phyloP scores from a whole-genome alignment of 2,113 vertebrate species.

The Onychostoma macrolepis region DNA sequence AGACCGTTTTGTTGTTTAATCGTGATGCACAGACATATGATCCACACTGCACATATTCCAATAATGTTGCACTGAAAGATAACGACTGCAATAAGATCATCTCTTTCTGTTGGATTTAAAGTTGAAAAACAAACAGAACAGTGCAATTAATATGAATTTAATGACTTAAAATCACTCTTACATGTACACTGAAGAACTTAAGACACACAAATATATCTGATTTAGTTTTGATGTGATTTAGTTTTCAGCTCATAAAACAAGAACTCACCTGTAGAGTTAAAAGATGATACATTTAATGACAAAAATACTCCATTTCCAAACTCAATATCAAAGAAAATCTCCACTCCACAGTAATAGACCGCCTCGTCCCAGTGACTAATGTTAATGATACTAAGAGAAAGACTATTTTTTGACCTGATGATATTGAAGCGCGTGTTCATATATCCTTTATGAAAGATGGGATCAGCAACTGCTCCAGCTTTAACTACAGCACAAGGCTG shows the following conservation, averaged over 20 bases:
- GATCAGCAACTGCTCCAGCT: neutral
- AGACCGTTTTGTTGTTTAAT: neutral
- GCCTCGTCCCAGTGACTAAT: neutral
- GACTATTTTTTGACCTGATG: neutral
- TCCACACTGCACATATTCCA: neutral
- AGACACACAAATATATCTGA: neutral
- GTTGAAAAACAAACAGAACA: neutral
- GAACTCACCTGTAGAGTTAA: neutral
- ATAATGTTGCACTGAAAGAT: neutral
- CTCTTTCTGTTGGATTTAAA: neutral
- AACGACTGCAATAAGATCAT: neutral
- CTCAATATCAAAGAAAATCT: slow-evolving; percentile 5
- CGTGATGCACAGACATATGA: neutral
- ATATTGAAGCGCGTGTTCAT: neutral
- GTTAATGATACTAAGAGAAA: neutral
- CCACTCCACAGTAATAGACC: neutral
- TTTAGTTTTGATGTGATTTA: neutral
- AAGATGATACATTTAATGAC: neutral
- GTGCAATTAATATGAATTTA: neutral
- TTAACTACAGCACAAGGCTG: neutral
- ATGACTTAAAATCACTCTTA: neutral
- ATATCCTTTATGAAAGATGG: neutral
- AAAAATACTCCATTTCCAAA: slow-evolving; percentile 16
- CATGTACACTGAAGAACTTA: neutral
- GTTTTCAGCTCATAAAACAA: neutral